Base-by-base conservation (phyloP, 2,797 vertebrate genomes). In the Cynodonichthys magdalenae region DNA sequence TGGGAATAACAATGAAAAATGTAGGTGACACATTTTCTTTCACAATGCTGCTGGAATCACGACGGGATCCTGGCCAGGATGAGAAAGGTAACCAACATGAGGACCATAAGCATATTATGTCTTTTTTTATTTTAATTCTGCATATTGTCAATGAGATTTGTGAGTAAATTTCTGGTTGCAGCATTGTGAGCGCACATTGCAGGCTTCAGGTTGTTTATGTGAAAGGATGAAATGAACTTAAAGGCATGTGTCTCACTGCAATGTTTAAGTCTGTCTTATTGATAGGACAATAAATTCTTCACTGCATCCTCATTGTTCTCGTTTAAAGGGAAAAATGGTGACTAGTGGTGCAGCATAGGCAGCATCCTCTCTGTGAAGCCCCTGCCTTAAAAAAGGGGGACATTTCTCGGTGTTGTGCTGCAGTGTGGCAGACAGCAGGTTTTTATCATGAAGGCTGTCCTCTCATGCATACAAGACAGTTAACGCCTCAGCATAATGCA, bases 1-100 rank as follows among this genome's bases (percentile, higher is more conserved):
- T 62, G 81, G 77, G 82, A 71, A 65, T 85, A 86, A 88, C 83
- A 85, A 89, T 86, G 86, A 84, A 84, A 80, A 9, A 88, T 82
- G 82, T 84, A 73, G 87, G 73, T 66, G 83, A 86, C 84, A 79
- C 75, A n/a, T 84, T 83, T 63, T 2, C 45, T 24, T 5, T 34
- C n/a, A 53, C 56, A 27, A 19, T 2, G 58, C 75, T 8, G 72
- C 75, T 6, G 72, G 84, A 66, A 46, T 48, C 69, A 60, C 68
- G 49, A 4, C 53, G 60, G 53, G 56, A 69, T 17, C 42, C 51
- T 11, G 29, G 39, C 36, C 41, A 50, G 41, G 66, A 71, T 29
- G 45, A 34, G 58, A 27, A 5, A 53, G 87, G 89, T 89, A 82
- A 70, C 48, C 1, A 9, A 1, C 18, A 19, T 46, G 4, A 11